Percentiles rank a stretch among this genome's conserved stretches.
These are phyloP conservation scores for Bombus waltoni DNA, from an alignment of 1,140 invertebrate species.

Conservation along the genomic window DNA sequence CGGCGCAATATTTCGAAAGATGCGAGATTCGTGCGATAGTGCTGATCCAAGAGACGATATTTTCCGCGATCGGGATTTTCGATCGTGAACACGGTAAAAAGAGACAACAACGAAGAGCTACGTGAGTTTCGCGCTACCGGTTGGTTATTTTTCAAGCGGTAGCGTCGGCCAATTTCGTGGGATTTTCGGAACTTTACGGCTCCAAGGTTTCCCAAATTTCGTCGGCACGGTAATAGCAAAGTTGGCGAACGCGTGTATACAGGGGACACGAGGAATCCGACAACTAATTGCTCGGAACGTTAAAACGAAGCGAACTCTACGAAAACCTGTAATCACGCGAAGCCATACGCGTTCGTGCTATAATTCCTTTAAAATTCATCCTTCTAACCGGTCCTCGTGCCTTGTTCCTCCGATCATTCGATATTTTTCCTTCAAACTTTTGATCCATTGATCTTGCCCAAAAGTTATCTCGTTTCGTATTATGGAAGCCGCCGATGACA, in stretches of 20 bases:
- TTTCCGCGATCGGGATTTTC: not conserved
- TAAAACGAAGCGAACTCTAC: constrained; percentile 19
- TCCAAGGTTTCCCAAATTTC: constrained; percentile 22
- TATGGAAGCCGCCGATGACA: too few species aligned
- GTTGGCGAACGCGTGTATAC: constrained; percentile 16
- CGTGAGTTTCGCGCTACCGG: too few species aligned
- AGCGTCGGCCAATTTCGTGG: constrained; percentile 15
- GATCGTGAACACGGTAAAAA: not conserved
- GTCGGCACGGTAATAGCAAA: constrained; percentile 22
- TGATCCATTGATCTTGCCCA: not conserved
- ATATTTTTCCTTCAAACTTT: not conserved
- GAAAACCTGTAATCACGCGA: constrained; percentile 12
- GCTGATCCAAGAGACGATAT: not conserved
- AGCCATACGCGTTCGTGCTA: not conserved
- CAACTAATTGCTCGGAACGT: constrained; percentile 40
- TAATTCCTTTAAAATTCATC: constrained; percentile 16
- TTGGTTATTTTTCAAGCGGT: constrained; percentile 18
- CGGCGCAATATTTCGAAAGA: not conserved
- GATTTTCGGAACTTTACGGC: constrained; percentile 42
- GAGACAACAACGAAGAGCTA: not conserved
- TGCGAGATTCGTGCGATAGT: not conserved
- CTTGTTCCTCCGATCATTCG: not conserved
- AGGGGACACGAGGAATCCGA: constrained; percentile 18
- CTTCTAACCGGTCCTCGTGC: not conserved
- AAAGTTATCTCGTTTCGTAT: not conserved